These are phyloP conservation scores for Champsocephalus esox DNA, from an alignment of 2,797 vertebrate genomes.

Conservation along the genomic window DNA sequence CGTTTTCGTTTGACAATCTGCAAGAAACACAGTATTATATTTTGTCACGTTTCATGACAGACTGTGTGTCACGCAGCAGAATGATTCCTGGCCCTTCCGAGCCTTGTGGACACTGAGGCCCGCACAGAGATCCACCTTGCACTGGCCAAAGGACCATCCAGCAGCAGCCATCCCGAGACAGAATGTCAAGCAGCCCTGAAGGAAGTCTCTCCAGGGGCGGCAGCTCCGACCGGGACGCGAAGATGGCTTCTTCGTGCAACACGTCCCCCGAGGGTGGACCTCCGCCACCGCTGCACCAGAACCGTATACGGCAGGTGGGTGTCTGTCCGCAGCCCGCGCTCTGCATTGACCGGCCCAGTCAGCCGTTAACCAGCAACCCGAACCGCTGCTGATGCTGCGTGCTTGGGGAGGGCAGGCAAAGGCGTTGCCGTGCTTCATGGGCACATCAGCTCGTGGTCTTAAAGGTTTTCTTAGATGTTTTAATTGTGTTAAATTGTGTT, in stretches of 20 bases:
- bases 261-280: slow-evolving; percentile 85
- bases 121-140: slow-evolving; percentile 56
- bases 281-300: slow-evolving; percentile 84
- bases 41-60: slow-evolving; percentile 30
- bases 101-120: slow-evolving; percentile 69
- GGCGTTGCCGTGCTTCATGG: slow-evolving; percentile 78
- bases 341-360: slow-evolving; percentile 40
- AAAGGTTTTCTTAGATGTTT: slow-evolving; percentile 8
- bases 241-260: slow-evolving; percentile 90
- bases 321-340: slow-evolving; percentile 48
- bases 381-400: slow-evolving; percentile 53
- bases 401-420: slow-evolving; percentile 44
- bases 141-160: slow-evolving; percentile 46
- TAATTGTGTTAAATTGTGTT: background rate
- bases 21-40: slow-evolving; percentile 17
- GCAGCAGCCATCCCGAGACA: slow-evolving; percentile 51
- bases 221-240: slow-evolving; percentile 81
- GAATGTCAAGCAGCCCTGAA: slow-evolving; percentile 82
- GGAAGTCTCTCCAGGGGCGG: slow-evolving; percentile 79
- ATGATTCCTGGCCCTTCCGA: slow-evolving; percentile 62
- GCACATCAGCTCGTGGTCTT: slow-evolving; percentile 25
- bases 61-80: slow-evolving; percentile 36
- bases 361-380: slow-evolving; percentile 46
- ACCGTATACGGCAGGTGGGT: slow-evolving; percentile 94
- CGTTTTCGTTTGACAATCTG: slow-evolving; percentile 23